These are phyloP conservation scores for Eulemur mongoz DNA, from an alignment of 2,797 vertebrate species.

Conservation along the genomic window DNA sequence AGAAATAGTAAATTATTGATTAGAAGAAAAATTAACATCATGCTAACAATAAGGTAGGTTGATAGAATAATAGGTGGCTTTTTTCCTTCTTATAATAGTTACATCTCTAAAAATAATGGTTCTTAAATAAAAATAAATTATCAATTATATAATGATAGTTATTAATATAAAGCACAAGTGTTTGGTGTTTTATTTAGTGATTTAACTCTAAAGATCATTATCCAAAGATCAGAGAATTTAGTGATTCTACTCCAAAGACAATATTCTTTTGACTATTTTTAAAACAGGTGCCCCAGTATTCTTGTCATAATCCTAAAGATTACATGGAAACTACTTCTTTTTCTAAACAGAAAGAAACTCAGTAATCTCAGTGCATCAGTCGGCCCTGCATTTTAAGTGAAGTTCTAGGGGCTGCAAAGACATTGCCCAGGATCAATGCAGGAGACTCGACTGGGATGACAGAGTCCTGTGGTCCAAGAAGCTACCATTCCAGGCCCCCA, in stretches of 20 bases:
- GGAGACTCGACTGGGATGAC: background rate
- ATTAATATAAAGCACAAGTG: background rate
- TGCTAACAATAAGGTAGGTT: background rate
- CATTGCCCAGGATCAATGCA: background rate
- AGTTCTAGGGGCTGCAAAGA: background rate
- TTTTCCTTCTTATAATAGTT: background rate
- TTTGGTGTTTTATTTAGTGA: background rate
- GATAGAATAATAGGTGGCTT: background rate
- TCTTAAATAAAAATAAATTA: background rate
- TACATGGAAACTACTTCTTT: background rate
- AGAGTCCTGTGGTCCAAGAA: background rate
- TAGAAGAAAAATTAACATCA: background rate
- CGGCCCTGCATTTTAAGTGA: background rate
- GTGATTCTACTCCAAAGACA: background rate
- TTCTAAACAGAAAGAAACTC: background rate
- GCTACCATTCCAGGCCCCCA: background rate
- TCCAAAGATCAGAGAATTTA: background rate
- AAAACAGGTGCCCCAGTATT: background rate
- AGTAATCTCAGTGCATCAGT: background rate
- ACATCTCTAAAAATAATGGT: background rate
- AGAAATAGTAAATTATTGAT: background rate
- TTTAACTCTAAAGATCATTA: background rate
- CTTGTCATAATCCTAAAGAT: background rate
- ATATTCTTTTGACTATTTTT: slow-evolving; percentile 11
- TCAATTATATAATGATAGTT: background rate